Evolutionary conservation across 2,888 invertebrate species (phyloP).

Genomic region (Limnephilus marmoratus): DNA sequence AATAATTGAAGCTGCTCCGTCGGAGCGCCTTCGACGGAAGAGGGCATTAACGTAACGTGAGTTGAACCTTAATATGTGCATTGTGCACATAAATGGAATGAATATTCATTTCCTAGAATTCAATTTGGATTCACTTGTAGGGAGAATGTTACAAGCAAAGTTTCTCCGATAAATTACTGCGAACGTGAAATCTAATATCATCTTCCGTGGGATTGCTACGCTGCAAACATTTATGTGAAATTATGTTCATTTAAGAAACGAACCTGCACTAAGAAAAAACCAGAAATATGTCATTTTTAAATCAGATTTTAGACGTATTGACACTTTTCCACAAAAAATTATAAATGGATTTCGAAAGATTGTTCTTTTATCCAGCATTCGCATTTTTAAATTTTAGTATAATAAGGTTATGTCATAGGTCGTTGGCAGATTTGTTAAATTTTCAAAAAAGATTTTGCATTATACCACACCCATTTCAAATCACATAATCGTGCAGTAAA

Average conservation of each 20-base stretch:
- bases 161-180: conserved; percentile 14
- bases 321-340: too few species aligned
- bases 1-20: not conserved
- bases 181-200: conserved; percentile 13
- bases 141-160: conserved; percentile 5
- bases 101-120: conserved; percentile 61
- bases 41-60: conserved; percentile 12
- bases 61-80: conserved; percentile 45
- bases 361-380: too few species aligned
- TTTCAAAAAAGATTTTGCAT: too few species aligned
- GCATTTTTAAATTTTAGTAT: too few species aligned
- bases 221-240: not conserved
- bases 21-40: conserved; percentile 16
- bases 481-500: too few species aligned
- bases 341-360: too few species aligned
- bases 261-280: too few species aligned
- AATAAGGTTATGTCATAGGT: too few species aligned
- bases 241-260: not conserved
- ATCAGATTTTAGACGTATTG: too few species aligned
- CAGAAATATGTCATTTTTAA: too few species aligned
- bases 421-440: too few species aligned
- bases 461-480: too few species aligned
- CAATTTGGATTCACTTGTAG: conserved; percentile 52
- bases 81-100: conserved; percentile 52
- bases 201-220: not conserved